These are phyloP conservation scores for Myotis brandtii DNA, from an alignment of 2,113 vertebrate genomes.

Conservation along the genomic window DNA sequence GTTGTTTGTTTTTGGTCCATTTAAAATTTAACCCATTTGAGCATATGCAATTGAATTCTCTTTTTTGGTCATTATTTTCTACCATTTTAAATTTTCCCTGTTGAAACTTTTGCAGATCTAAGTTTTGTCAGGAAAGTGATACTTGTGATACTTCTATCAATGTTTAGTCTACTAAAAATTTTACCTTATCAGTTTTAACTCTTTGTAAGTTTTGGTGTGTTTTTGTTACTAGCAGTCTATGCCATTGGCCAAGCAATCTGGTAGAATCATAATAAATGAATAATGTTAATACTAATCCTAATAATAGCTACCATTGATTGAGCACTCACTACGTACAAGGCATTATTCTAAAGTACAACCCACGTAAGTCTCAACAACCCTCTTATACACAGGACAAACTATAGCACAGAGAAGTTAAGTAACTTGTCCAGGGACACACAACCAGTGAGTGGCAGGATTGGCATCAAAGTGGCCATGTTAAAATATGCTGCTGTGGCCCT, in stretches of 20 bases:
- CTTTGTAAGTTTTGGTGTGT: background rate
- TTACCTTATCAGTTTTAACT: background rate
- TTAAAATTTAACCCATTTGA: background rate
- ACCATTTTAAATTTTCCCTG: background rate
- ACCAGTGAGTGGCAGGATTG: background rate
- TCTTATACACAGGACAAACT: background rate
- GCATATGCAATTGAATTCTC: background rate
- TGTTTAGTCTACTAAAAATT: background rate
- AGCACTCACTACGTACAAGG: background rate
- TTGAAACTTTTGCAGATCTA: slow-evolving; percentile 13
- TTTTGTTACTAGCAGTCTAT: background rate
- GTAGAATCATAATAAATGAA: background rate
- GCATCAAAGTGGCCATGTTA: background rate
- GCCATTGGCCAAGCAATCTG: background rate
- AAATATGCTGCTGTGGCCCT: background rate
- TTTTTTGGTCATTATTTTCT: background rate
- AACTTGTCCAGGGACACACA: background rate
- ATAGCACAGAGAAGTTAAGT: background rate
- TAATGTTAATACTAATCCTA: slow-evolving; percentile 33
- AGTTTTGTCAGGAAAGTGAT: slow-evolving; percentile 11
- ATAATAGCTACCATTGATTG: background rate
- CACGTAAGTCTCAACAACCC: background rate
- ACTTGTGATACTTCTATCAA: slow-evolving; percentile 6
- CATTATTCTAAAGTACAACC: background rate
- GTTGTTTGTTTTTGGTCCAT: background rate